Conservation (phyloP, 2,888 invertebrate genomes). For the Vesta saturnalis region DNA sequence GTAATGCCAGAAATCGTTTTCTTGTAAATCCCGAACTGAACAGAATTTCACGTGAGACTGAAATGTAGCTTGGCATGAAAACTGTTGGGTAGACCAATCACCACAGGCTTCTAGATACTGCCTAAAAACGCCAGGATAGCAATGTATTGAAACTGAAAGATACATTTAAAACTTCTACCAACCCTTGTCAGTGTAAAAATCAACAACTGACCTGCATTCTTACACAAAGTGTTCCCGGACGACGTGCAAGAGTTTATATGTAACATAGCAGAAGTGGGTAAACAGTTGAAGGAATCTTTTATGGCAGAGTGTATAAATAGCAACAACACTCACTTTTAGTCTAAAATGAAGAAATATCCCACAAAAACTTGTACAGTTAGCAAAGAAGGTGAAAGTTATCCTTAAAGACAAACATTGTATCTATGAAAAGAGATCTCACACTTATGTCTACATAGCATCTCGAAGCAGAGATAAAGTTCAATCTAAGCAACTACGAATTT, state of each 20-base stretch:
- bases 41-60: slow-evolving; percentile 6
- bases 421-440: slow-evolving; percentile 15
- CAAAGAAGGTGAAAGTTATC: slow-evolving; percentile 13
- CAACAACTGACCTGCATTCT: slow-evolving; percentile 3
- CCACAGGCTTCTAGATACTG: slow-evolving; percentile 5
- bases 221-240: slow-evolving; percentile 10
- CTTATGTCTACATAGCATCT: slow-evolving; percentile 8
- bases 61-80: slow-evolving; percentile 7
- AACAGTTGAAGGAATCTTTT: slow-evolving; percentile 7
- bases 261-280: background rate
- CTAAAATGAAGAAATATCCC: slow-evolving; percentile 16
- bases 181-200: slow-evolving; percentile 6
- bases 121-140: slow-evolving; percentile 13
- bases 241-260: slow-evolving; percentile 1
- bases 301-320: slow-evolving; percentile 3
- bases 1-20: slow-evolving; percentile 9
- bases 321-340: slow-evolving; percentile 14
- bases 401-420: slow-evolving; percentile 15
- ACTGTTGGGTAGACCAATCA: slow-evolving; percentile 2
- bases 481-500: slow-evolving; percentile 11
- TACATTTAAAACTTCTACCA: background rate
- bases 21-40: slow-evolving; percentile 13
- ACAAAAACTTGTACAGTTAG: slow-evolving; percentile 15
- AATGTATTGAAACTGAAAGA: slow-evolving; percentile 3
- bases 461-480: slow-evolving; percentile 6